A percentile compares a stretch with the other conserved stretches of the same genome.
These are phyloP conservation scores for Ormyrus nitidulus DNA, from an alignment of 2,888 invertebrate genomes.

Conservation along the genomic window DNA sequence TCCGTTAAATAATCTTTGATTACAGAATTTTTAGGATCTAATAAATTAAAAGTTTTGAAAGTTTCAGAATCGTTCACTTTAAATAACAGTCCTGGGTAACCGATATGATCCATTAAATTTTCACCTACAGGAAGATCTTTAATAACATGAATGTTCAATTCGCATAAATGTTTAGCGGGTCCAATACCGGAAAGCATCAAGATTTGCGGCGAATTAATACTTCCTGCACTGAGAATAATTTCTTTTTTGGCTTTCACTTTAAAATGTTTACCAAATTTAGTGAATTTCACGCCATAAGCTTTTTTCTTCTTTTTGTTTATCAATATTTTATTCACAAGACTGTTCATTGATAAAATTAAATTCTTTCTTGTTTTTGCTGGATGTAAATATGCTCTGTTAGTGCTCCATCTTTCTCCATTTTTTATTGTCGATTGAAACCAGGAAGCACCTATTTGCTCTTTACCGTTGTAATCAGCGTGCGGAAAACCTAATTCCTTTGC, in stretches of 20 bases:
- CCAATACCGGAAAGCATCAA: conserved; percentile 89
- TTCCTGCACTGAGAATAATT: conserved; percentile 86
- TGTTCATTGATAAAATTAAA: conserved; percentile 79
- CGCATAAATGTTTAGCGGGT: conserved; percentile 79
- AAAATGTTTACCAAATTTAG: conserved; percentile 76
- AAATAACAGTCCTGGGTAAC: conserved; percentile 81
- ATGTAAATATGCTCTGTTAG: conserved; percentile 82
- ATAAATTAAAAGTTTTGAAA: conserved; percentile 40
- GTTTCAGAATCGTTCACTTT: conserved; percentile 72
- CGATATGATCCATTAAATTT: conserved; percentile 84
- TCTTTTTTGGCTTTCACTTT: conserved; percentile 81
- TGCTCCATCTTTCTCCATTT: conserved; percentile 81
- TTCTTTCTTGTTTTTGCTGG: conserved; percentile 80
- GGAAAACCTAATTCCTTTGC: conserved; percentile 69
- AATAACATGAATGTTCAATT: conserved; percentile 77
- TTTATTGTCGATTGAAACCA: not conserved
- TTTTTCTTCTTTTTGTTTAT: conserved; percentile 78
- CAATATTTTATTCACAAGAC: conserved; percentile 79
- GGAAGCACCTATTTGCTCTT: conserved; percentile 62
- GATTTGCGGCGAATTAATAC: conserved; percentile 86
- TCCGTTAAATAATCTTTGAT: conserved; percentile 77
- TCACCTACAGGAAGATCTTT: conserved; percentile 81
- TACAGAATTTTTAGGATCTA: conserved; percentile 52
- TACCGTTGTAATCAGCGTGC: conserved; percentile 77
- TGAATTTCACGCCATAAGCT: conserved; percentile 80